phyloP scores from a whole-genome alignment of 2,113 vertebrate species.

The Tretioscincus oriximinensis region DNA sequence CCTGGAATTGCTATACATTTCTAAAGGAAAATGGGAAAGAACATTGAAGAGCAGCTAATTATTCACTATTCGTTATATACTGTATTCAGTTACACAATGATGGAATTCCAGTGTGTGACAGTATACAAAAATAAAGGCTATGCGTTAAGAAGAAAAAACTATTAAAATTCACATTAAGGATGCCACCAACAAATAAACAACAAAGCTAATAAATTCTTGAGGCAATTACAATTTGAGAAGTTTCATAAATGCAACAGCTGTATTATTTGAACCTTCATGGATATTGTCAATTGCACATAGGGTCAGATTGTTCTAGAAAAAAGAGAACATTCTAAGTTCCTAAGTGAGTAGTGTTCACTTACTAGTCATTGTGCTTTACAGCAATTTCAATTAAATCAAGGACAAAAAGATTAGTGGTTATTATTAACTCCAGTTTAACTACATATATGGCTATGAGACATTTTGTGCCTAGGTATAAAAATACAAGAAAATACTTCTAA shows the following conservation, averaged over 20 bases:
- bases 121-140: conserved; percentile 57
- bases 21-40: conserved; percentile 52
- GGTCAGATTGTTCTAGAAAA: conserved; percentile 19
- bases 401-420: conserved; percentile 53
- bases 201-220: conserved; percentile 39
- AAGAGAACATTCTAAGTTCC: conserved; percentile 37
- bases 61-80: conserved; percentile 49
- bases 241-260: conserved; percentile 48
- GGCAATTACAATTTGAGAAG: conserved; percentile 21
- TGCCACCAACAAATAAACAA: conserved; percentile 43
- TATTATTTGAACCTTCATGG: conserved; percentile 43
- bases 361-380: conserved; percentile 46
- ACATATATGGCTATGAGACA: conserved; percentile 47
- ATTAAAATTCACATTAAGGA: conserved; percentile 73
- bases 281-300: conserved; percentile 34
- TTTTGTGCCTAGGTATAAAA: conserved; percentile 54
- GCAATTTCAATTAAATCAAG: conserved; percentile 55
- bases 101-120: conserved; percentile 75
- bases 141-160: conserved; percentile 55
- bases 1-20: conserved; percentile 52
- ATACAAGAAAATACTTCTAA: conserved; percentile 46
- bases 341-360: conserved; percentile 47
- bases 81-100: conserved; percentile 52
- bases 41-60: conserved; percentile 41
- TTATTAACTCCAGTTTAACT: conserved; percentile 73